These are phyloP conservation scores for Microcebus ravelobensis DNA, from an alignment of 2,113 vertebrate species.

Conservation along the genomic window DNA sequence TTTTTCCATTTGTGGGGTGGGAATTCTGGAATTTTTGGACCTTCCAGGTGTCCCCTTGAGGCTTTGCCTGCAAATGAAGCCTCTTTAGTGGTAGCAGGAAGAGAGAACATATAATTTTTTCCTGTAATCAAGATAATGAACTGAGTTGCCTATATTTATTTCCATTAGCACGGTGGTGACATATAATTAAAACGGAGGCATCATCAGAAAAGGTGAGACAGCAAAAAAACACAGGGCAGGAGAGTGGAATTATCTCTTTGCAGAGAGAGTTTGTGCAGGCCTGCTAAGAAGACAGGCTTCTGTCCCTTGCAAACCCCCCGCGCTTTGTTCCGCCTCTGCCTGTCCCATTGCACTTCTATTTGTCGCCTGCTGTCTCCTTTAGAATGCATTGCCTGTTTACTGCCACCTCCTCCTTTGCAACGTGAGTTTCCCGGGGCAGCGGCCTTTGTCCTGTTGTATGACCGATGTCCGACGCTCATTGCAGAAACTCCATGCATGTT, in stretches of 20 bases:
- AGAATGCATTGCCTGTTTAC: neutral
- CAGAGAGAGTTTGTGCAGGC: neutral
- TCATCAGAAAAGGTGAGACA: conserved; percentile 68
- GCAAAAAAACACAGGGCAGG: neutral
- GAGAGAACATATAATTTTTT: conserved; percentile 55
- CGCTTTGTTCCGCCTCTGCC: neutral
- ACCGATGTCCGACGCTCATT: neutral
- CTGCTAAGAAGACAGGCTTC: neutral
- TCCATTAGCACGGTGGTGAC: conserved; percentile 67
- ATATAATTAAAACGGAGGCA: conserved; percentile 63
- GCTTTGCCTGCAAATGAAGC: conserved; percentile 9
- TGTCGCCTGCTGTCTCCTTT: neutral
- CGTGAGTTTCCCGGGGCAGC: neutral
- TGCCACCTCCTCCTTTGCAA: neutral
- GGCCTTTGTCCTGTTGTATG: neutral
- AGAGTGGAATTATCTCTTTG: conserved; percentile 38
- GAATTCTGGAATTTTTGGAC: neutral
- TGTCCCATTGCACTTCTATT: neutral
- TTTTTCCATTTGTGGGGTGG: neutral
- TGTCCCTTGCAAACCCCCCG: accelerated
- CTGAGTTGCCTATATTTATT: conserved; percentile 64
- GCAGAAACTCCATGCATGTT: neutral
- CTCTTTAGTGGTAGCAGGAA: neutral
- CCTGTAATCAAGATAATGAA: conserved; percentile 73
- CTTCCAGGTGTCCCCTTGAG: neutral